phyloP scores from a whole-genome alignment of 2,797 vertebrate species.

The Bucorvus abyssinicus region DNA sequence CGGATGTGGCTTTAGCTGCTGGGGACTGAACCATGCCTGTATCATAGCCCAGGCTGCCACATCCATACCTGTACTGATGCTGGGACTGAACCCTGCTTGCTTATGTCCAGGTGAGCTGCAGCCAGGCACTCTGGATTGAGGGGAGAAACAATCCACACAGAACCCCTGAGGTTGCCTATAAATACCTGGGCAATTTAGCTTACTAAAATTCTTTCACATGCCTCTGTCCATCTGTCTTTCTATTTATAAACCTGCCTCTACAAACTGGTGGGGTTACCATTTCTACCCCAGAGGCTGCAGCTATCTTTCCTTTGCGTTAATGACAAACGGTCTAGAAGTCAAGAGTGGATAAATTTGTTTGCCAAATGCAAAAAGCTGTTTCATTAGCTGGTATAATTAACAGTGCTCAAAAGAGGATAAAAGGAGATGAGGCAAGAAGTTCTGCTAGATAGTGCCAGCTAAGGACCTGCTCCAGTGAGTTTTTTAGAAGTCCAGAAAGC shows the following conservation, averaged over 20 bases:
- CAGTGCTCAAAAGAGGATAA: neutral
- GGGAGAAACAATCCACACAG: neutral
- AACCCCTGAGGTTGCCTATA: neutral
- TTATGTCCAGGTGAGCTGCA: neutral
- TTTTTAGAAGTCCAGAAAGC: neutral
- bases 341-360: neutral
- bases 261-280: neutral
- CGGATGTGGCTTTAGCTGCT: neutral
- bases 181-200: neutral
- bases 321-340: neutral
- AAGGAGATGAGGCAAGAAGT: neutral
- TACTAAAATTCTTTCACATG: neutral
- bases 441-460: neutral
- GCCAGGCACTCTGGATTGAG: neutral
- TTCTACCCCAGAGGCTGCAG: neutral
- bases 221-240: neutral
- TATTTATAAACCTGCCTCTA: neutral
- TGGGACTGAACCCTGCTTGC: neutral
- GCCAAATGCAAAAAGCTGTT: neutral
- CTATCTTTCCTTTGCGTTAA: neutral
- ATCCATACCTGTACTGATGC: neutral
- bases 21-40: neutral
- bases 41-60: fast-evolving
- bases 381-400: neutral
- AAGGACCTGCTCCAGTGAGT: neutral